Evolutionary conservation across 2,113 vertebrate species (phyloP).

Genomic region (Charina bottae): DNA sequence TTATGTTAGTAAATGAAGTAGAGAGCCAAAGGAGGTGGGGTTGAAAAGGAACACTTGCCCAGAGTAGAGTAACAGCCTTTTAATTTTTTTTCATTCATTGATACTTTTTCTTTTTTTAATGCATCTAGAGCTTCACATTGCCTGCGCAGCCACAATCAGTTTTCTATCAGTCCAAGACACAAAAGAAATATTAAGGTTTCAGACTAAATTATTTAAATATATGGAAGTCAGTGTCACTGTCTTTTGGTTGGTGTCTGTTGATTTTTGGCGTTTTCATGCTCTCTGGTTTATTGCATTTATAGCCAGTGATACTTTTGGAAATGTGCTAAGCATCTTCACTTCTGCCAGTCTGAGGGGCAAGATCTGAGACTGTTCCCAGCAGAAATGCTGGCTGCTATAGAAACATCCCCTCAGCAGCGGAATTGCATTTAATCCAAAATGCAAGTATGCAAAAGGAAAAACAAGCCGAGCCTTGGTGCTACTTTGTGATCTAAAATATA

Average conservation of each 20-base stretch:
- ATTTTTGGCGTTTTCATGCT: background rate
- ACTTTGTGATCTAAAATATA: background rate
- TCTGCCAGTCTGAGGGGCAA: background rate
- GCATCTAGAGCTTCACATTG: background rate
- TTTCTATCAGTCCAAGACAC: background rate
- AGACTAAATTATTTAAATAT: background rate
- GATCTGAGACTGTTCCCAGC: background rate
- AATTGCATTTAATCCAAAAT: background rate
- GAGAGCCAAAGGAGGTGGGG: background rate
- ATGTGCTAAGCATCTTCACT: background rate
- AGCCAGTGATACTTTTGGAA: background rate
- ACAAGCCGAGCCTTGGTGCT: background rate
- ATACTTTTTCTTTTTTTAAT: background rate
- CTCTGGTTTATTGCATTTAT: background rate
- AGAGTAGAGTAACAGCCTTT: background rate
- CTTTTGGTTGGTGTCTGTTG: background rate
- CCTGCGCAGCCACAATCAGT: background rate
- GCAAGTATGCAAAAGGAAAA: background rate
- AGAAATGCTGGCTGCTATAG: background rate
- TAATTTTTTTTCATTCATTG: background rate
- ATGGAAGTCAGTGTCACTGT: background rate
- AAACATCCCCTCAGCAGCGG: background rate
- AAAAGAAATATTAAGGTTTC: background rate
- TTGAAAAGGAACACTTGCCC: background rate
- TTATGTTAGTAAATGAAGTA: background rate